Evolutionary conservation across 2,888 invertebrate genomes (phyloP).

Genomic region (Pheosia tremula): DNA sequence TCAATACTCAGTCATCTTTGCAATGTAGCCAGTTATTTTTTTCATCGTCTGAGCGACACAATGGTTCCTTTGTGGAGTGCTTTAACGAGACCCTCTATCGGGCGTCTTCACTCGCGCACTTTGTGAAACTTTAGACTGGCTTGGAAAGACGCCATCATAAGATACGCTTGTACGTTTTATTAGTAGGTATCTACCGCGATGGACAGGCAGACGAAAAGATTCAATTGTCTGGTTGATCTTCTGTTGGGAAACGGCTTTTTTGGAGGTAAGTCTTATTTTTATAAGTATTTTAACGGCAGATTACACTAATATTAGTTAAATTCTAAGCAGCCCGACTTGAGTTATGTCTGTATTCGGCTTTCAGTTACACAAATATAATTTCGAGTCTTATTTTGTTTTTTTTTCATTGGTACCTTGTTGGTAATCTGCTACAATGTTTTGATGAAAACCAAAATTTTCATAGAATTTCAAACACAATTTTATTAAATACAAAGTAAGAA

Average conservation of each 20-base stretch:
- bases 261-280: too few species aligned
- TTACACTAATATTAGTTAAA: too few species aligned
- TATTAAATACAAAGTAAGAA: background rate
- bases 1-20: constrained; percentile 11
- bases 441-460: too few species aligned
- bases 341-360: too few species aligned
- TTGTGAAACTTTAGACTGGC: constrained; percentile 44
- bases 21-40: constrained; percentile 34
- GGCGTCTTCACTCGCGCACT: constrained; percentile 43
- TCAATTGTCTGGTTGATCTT: background rate
- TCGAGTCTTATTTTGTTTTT: too few species aligned
- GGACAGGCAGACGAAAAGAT: background rate
- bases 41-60: constrained; percentile 45
- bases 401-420: too few species aligned
- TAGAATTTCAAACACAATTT: background rate
- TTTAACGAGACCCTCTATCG: constrained; percentile 46
- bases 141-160: constrained; percentile 30
- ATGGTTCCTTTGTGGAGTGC: constrained; percentile 42
- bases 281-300: too few species aligned
- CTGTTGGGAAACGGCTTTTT: background rate
- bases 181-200: constrained; percentile 3
- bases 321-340: too few species aligned
- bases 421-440: too few species aligned
- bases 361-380: too few species aligned
- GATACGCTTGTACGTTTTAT: constrained; percentile 26